These are phyloP conservation scores for Macquaria australasica DNA, from an alignment of 2,113 vertebrate genomes.

Conservation along the genomic window DNA sequence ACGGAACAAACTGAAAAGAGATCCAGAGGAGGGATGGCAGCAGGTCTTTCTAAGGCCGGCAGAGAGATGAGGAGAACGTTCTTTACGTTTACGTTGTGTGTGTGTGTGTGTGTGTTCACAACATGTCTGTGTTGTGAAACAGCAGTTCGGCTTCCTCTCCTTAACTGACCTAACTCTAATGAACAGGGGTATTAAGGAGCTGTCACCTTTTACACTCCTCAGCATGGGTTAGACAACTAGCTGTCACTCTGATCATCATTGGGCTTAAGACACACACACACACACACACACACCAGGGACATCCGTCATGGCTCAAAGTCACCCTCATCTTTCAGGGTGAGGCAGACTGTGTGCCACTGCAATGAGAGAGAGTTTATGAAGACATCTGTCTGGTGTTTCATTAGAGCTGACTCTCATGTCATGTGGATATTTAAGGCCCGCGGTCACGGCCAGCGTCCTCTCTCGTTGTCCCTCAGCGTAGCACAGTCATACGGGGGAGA, in stretches of 20 bases:
- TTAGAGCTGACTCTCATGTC: slow-evolving; percentile 63
- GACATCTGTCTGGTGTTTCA: slow-evolving; percentile 78
- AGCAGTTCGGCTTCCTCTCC: slow-evolving; percentile 3
- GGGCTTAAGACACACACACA: slow-evolving; percentile 36
- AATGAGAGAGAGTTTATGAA: slow-evolving; percentile 61
- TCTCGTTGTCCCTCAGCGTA: slow-evolving; percentile 8
- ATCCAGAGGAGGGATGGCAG: not conserved
- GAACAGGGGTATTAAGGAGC: slow-evolving; percentile 50
- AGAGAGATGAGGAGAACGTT: no score
- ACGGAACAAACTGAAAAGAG: not conserved
- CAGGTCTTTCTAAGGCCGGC: no score
- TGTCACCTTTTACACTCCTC: slow-evolving; percentile 58
- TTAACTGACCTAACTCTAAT: slow-evolving; percentile 48
- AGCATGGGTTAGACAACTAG: slow-evolving; percentile 54
- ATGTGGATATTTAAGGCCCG: slow-evolving; percentile 52
- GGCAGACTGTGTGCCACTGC: slow-evolving; percentile 32
- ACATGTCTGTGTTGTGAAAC: slow-evolving; percentile 18
- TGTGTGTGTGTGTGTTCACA: slow-evolving; percentile 25
- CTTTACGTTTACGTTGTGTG: slow-evolving; percentile 16
- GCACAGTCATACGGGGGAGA: not conserved
- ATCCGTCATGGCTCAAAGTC: slow-evolving; percentile 72
- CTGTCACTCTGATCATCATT: slow-evolving; percentile 66
- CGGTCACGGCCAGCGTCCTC: slow-evolving; percentile 14
- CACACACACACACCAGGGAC: slow-evolving; percentile 38
- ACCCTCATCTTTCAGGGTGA: slow-evolving; percentile 62